Base-by-base conservation (phyloP, 2,113 vertebrate genomes). In the Brachirus orientalis region DNA sequence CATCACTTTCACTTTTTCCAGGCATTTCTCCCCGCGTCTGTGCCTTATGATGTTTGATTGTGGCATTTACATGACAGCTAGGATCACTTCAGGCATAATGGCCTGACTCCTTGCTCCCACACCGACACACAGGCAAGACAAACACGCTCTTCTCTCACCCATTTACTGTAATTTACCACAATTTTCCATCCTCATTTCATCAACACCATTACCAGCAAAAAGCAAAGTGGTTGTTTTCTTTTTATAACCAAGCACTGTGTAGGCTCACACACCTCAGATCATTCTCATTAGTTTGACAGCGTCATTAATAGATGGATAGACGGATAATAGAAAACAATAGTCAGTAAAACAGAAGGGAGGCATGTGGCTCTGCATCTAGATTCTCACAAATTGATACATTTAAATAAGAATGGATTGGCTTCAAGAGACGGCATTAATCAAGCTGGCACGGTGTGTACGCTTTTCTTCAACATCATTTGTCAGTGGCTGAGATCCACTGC, bases 341-440 rank as follows among this genome's bases (percentile, higher is more conserved):
- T 22, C 45, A 44, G 46, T 36, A 12, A 58, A 66, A 58, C 54
- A 79, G 63, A 76, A 54, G 54, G 28, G 55, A 69, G 57, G 57
- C 65, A 70, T 63, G 55, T 77, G 70, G 63, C 46, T 63, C 22
- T 16, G 50, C 16, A n/a, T 54, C 13, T 8, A 54, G 52, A 54
- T 37, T 53, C 38, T 54, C 36, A 58, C 36, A 69, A 65, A 84
- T 33, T 46, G 36, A 87, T 65, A 44, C 20, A 54, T 74, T 76
- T 63, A 52, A 82, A 79, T 76, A 74, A 72, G 79, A 69, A 74
- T 67, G 53, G 69, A 82, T 84, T 51, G 3, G 55, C 48, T 71
- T 48, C n/a, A 19, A 53, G 59, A 69, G 59, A 63, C 11, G 9
- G 41, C 62, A 83, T 80, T 66, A 59, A 63, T 81, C 76, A 78